Conservation (phyloP, 2,888 invertebrate genomes). For the Dilophus febrilis region DNA sequence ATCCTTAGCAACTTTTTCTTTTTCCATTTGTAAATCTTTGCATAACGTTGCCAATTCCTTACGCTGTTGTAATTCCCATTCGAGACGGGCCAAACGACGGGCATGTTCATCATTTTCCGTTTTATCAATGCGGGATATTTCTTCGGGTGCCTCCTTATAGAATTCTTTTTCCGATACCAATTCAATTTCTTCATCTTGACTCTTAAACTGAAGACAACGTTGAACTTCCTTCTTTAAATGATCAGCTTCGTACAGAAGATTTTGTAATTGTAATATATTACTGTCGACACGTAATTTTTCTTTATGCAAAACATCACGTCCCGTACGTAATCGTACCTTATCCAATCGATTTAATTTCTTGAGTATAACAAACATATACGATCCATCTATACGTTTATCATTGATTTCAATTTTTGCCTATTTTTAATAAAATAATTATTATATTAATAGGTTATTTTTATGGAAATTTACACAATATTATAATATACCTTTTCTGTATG, state of each 20-base stretch:
- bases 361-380: conserved; percentile 59
- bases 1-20: conserved; percentile 56
- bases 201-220: conserved; percentile 86
- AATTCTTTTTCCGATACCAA: conserved; percentile 73
- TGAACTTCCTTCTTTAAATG: conserved; percentile 90
- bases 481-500: conserved; percentile 36
- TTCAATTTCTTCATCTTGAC: conserved; percentile 86
- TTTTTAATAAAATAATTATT: neutral
- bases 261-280: conserved; percentile 78
- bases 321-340: conserved; percentile 69
- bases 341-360: conserved; percentile 83
- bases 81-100: conserved; percentile 65
- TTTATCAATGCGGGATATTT: conserved; percentile 40
- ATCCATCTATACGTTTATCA: conserved; percentile 52
- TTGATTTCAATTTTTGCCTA: conserved; percentile 44
- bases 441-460: neutral
- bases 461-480: neutral
- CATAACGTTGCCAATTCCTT: conserved; percentile 64
- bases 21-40: conserved; percentile 54
- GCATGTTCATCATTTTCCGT: conserved; percentile 24
- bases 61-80: conserved; percentile 81
- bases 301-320: conserved; percentile 61
- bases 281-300: conserved; percentile 82
- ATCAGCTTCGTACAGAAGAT: conserved; percentile 83
- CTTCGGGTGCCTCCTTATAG: conserved; percentile 56